A percentile compares a stretch with the other conserved stretches of the same genome.
Evolutionary conservation across 2,797 vertebrate species (phyloP).

Genomic region (Aselliscus stoliczkanus): DNA sequence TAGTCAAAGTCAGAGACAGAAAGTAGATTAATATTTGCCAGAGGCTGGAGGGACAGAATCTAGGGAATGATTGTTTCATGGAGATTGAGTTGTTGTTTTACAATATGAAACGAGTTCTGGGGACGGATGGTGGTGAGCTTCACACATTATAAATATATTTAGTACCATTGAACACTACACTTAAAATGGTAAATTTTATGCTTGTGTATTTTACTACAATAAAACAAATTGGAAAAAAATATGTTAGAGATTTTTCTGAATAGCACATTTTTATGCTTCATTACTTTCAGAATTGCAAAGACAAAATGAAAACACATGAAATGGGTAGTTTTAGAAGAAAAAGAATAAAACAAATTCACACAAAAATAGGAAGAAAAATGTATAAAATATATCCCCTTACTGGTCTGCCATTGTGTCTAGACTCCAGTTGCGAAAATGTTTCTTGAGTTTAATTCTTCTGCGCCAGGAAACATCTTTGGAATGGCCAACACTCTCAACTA

Average conservation of each 20-base stretch:
- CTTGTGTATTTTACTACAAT: not conserved
- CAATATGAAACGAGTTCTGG: not conserved
- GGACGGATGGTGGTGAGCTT: not conserved
- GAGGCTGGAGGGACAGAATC: not conserved
- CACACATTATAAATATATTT: not conserved
- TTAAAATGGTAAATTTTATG: not conserved
- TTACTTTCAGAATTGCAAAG: not conserved
- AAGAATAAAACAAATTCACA: not conserved
- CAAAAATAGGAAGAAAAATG: not conserved
- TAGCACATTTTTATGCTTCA: not conserved
- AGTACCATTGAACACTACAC: not conserved
- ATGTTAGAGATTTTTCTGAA: not conserved
- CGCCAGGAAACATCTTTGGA: not conserved
- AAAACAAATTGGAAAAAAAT: not conserved
- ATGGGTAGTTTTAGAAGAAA: not conserved
- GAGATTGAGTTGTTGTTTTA: not conserved
- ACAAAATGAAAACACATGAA: not conserved
- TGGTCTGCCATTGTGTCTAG: not conserved
- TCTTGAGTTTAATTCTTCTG: not conserved
- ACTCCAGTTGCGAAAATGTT: accelerated
- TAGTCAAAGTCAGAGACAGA: not conserved
- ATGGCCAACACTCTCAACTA: not conserved
- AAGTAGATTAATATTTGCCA: not conserved
- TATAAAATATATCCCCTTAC: too few relatives aligned
- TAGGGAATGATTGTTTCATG: not conserved